A percentile compares a stretch with the other conserved stretches of the same genome.
These are phyloP conservation scores for Azemiops feae DNA, from an alignment of 2,113 vertebrate species.

Conservation along the genomic window DNA sequence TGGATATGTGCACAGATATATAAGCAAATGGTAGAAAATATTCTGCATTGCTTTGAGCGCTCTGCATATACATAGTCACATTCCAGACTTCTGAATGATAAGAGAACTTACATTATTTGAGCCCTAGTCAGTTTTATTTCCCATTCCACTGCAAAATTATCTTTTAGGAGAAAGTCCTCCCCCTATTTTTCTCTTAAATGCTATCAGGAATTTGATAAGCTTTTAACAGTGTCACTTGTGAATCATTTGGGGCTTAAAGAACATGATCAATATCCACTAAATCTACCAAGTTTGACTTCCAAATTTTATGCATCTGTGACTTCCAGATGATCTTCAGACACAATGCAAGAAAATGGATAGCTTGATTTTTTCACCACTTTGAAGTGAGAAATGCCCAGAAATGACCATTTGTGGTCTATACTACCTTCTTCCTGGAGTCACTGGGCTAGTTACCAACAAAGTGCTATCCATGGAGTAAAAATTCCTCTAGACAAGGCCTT, in stretches of 20 bases:
- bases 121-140: background rate
- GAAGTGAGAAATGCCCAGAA: background rate
- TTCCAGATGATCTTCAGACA: background rate
- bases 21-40: background rate
- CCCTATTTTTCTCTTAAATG: background rate
- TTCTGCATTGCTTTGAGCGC: background rate
- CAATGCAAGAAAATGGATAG: background rate
- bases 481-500: conserved; percentile 39
- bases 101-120: background rate
- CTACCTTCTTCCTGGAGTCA: background rate
- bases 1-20: background rate
- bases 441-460: conserved; percentile 26
- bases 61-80: background rate
- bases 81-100: background rate
- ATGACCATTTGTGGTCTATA: background rate
- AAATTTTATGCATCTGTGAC: background rate
- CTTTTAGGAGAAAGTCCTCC: background rate
- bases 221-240: background rate
- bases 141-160: background rate
- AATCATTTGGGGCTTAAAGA: background rate
- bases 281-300: background rate
- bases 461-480: conserved; percentile 3
- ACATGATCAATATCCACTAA: background rate
- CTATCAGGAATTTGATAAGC: background rate
- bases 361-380: background rate